These are phyloP conservation scores for Hypolimnas misippus DNA, from an alignment of 2,888 invertebrate species.

Conservation along the genomic window DNA sequence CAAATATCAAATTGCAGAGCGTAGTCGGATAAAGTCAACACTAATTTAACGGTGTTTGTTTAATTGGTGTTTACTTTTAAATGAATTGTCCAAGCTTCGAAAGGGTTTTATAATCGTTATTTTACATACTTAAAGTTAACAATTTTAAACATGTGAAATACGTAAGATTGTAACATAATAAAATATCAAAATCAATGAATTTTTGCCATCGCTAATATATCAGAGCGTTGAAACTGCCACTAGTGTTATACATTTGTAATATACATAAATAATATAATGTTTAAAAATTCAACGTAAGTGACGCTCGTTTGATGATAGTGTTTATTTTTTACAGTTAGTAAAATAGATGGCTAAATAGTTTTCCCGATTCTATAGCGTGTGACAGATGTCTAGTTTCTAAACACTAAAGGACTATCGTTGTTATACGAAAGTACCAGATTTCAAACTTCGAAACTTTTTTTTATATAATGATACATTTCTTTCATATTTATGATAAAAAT, in stretches of 20 bases:
- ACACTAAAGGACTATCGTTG: not conserved
- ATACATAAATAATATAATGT: constrained; percentile 59
- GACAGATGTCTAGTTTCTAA: constrained; percentile 20
- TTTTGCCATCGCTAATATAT: constrained; percentile 59
- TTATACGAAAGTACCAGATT: constrained; percentile 5
- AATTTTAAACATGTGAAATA: constrained; percentile 12
- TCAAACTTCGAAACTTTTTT: not conserved
- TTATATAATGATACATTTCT: not conserved
- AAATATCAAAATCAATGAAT: constrained; percentile 42
- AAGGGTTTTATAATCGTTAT: constrained; percentile 1
- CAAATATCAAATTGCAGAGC: too few species aligned
- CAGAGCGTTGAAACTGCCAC: constrained; percentile 80
- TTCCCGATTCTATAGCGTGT: constrained; percentile 19
- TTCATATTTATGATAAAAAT: not conserved
- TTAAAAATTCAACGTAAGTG: constrained; percentile 61
- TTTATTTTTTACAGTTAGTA: constrained; percentile 64
- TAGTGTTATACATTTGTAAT: constrained; percentile 75
- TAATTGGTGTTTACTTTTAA: not conserved
- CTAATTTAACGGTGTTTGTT: not conserved
- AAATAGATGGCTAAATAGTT: constrained; percentile 36
- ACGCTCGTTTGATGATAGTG: constrained; percentile 61
- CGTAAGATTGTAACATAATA: constrained; percentile 14
- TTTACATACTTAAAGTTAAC: constrained; percentile 3
- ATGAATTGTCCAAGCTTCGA: constrained; percentile 1
- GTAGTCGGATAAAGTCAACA: constrained; percentile 5